Evolutionary conservation across 2,113 vertebrate species (phyloP).

Genomic region (Callospermophilus lateralis): DNA sequence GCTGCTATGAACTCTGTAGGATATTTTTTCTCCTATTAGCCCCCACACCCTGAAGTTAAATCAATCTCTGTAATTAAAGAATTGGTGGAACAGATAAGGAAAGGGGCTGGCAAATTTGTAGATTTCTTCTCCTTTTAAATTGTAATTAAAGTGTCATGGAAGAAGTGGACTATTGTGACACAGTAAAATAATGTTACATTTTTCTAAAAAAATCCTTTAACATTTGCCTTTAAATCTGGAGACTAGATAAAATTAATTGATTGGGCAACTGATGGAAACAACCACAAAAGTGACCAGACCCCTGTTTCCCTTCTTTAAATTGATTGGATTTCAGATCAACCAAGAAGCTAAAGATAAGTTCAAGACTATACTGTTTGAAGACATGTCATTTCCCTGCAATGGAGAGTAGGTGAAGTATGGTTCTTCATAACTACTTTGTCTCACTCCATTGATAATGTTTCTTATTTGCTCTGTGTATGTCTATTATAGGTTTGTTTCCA

Average conservation of each 20-base stretch:
- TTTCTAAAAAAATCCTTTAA: not conserved
- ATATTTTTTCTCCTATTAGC: not conserved
- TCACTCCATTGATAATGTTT: not conserved
- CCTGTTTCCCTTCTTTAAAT: not conserved
- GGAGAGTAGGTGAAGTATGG: not conserved
- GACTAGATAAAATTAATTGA: not conserved
- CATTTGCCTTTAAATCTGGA: not conserved
- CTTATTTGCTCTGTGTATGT: not conserved
- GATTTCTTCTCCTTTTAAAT: not conserved
- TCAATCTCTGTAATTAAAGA: constrained; percentile 24
- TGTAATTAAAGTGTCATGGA: not conserved
- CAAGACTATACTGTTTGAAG: not conserved
- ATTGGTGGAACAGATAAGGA: not conserved
- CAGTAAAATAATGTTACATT: not conserved
- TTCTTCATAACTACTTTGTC: not conserved
- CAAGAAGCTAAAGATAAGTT: not conserved
- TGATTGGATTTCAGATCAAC: not conserved
- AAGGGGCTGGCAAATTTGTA: not conserved
- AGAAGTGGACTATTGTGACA: not conserved
- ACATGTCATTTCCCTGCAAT: no score
- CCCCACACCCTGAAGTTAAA: not conserved
- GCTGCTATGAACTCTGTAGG: constrained; percentile 32
- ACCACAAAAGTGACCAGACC: not conserved
- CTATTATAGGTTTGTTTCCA: not conserved
- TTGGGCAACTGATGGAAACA: not conserved